Evolutionary conservation across 2,888 invertebrate species (phyloP).

Genomic region (Mycogona germanica): DNA sequence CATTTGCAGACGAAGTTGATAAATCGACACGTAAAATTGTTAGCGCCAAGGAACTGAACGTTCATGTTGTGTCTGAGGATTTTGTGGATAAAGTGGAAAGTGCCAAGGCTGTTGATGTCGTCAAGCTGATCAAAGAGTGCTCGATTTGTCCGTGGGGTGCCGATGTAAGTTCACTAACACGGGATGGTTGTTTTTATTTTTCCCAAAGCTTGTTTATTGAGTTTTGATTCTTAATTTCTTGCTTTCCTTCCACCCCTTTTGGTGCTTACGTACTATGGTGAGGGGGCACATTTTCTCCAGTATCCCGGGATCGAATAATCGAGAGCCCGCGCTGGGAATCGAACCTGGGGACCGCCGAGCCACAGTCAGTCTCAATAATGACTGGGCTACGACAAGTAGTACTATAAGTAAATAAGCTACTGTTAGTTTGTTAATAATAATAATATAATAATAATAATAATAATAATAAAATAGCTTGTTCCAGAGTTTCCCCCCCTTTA

Average conservation of each 20-base stretch:
- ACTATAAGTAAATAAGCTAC: too few relatives aligned
- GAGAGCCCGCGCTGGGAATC: background rate
- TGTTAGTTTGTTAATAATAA: too few relatives aligned
- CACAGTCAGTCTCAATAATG: too few relatives aligned
- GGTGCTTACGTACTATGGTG: too few relatives aligned
- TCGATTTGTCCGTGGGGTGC: conserved; percentile 73
- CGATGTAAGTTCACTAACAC: conserved; percentile 42
- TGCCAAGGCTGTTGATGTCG: conserved; percentile 46
- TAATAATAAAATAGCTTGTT: too few relatives aligned
- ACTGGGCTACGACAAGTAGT: too few relatives aligned
- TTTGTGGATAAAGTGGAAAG: conserved; percentile 49
- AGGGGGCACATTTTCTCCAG: too few relatives aligned
- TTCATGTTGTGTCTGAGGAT: conserved; percentile 68
- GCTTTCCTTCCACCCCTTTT: too few relatives aligned
- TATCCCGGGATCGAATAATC: background rate
- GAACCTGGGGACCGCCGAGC: too few relatives aligned
- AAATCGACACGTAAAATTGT: conserved; percentile 51
- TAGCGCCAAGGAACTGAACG: conserved; percentile 50
- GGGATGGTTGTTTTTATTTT: background rate
- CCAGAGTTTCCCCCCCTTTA: too few relatives aligned
- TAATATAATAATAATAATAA: too few relatives aligned
- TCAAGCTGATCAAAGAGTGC: conserved; percentile 51
- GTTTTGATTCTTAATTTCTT: background rate
- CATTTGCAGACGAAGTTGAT: conserved; percentile 46
- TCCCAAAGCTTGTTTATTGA: background rate